These are phyloP conservation scores for Taenioides sp. DNA, from an alignment of 2,797 vertebrate genomes.

Conservation along the genomic window DNA sequence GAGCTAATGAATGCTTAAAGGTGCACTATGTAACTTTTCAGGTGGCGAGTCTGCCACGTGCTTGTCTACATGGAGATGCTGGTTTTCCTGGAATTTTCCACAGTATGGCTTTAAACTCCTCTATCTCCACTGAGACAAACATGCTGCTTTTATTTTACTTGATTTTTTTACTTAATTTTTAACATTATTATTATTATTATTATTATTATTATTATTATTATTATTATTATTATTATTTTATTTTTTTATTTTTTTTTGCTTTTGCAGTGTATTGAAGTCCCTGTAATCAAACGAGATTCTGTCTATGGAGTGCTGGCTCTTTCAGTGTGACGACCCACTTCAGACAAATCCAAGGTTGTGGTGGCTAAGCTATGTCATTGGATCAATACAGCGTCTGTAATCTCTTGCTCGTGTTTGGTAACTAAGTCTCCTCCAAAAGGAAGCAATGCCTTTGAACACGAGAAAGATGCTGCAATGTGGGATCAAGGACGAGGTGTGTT, in stretches of 20 bases:
- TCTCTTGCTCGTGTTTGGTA: constrained; percentile 57
- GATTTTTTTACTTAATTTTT: too few relatives aligned
- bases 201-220: too few relatives aligned
- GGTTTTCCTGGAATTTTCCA: too few relatives aligned
- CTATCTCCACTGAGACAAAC: too few relatives aligned
- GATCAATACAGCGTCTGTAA: constrained; percentile 57
- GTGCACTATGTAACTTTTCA: too few relatives aligned
- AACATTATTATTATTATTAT: too few relatives aligned
- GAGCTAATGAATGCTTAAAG: too few relatives aligned
- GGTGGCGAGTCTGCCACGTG: too few relatives aligned
- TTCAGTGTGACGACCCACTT: constrained; percentile 24
- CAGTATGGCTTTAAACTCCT: too few relatives aligned
- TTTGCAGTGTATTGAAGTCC: background rate
- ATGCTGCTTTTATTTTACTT: too few relatives aligned
- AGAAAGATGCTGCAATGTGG: constrained; percentile 50
- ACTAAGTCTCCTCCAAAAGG: constrained; percentile 52
- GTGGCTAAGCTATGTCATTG: constrained; percentile 47
- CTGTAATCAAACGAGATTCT: background rate
- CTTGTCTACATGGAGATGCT: too few relatives aligned
- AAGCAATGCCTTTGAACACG: constrained; percentile 53
- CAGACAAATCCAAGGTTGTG: constrained; percentile 58
- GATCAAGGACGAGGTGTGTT: constrained; percentile 65
- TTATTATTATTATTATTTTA: too few relatives aligned
- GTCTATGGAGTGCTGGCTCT: constrained; percentile 8
- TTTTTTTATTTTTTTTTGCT: background rate